phyloP scores from a whole-genome alignment of 2,888 invertebrate genomes.

The Trichopria drosophilae region DNA sequence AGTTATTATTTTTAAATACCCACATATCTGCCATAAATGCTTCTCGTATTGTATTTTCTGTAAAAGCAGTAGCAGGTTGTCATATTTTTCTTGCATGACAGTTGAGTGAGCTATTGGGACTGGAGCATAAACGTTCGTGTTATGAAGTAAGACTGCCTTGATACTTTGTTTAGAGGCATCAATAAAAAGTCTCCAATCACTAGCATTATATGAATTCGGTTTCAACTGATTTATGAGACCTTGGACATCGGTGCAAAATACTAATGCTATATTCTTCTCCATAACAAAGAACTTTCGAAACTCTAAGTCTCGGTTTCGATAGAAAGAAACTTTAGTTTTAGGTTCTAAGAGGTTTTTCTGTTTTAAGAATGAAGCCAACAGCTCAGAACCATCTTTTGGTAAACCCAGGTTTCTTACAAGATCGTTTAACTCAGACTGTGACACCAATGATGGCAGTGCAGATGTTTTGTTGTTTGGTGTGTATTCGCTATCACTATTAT shows the following conservation, averaged over 20 bases:
- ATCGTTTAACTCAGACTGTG: no score
- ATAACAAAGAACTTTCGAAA: conserved; percentile 12
- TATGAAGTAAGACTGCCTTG: conserved; percentile 9
- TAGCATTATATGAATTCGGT: conserved; percentile 9
- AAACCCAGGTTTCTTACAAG: no score
- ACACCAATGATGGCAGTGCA: no score
- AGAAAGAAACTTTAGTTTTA: conserved; percentile 1
- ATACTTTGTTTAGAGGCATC: conserved; percentile 27
- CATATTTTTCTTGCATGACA: conserved; percentile 36
- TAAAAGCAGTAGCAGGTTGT: conserved; percentile 26
- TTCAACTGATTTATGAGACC: conserved; percentile 9
- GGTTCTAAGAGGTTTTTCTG: neutral
- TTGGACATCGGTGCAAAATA: conserved; percentile 22
- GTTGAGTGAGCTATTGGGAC: no score
- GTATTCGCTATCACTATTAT: no score
- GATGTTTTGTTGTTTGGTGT: no score
- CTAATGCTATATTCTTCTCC: conserved; percentile 17
- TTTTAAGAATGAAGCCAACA: no score
- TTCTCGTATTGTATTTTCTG: conserved; percentile 32
- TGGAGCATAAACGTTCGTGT: conserved; percentile 5
- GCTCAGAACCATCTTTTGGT: no score
- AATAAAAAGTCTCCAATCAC: conserved; percentile 38
- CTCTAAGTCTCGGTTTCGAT: conserved; percentile 5
- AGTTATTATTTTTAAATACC: conserved; percentile 36
- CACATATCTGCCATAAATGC: conserved; percentile 35